phyloP scores from a whole-genome alignment of 2,113 vertebrate species.

The Sciurus niger region DNA sequence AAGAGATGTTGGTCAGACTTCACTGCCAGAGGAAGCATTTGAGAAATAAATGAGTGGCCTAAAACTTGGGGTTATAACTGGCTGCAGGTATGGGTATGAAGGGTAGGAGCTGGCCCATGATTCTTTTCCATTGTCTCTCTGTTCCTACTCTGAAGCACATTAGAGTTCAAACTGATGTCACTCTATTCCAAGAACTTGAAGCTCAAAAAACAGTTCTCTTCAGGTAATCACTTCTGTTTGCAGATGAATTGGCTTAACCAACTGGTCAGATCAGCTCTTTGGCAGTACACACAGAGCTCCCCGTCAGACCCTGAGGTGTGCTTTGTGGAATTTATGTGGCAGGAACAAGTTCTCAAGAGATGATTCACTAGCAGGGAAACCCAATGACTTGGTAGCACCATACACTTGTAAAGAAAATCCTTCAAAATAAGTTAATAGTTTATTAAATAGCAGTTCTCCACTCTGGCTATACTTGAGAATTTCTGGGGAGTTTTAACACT shows the following conservation, averaged over 20 bases:
- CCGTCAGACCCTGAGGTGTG: not conserved
- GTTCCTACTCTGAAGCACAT: not conserved
- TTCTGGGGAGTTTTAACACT: constrained; percentile 30
- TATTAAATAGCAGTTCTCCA: not conserved
- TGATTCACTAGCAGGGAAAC: not conserved
- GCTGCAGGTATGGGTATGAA: not conserved
- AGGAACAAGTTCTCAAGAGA: not conserved
- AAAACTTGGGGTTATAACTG: not conserved
- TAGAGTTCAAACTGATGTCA: not conserved
- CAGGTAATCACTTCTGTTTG: not conserved
- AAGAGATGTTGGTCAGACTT: not conserved
- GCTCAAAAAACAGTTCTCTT: not conserved
- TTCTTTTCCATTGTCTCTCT: not conserved
- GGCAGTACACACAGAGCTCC: not conserved
- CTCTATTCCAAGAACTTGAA: not conserved
- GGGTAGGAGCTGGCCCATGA: not conserved
- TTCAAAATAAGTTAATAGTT: constrained; percentile 44
- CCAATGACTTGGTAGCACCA: not conserved
- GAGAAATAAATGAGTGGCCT: not conserved
- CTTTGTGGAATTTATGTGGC: not conserved
- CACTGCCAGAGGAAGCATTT: not conserved
- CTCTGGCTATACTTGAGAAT: not conserved
- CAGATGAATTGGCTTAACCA: constrained; percentile 11
- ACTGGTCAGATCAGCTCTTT: not conserved
- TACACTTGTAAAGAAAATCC: constrained; percentile 19